A percentile compares a stretch with the other conserved stretches of the same genome.
Conservation (phyloP, 2,113 vertebrate species). For the Casuarius casuarius region DNA sequence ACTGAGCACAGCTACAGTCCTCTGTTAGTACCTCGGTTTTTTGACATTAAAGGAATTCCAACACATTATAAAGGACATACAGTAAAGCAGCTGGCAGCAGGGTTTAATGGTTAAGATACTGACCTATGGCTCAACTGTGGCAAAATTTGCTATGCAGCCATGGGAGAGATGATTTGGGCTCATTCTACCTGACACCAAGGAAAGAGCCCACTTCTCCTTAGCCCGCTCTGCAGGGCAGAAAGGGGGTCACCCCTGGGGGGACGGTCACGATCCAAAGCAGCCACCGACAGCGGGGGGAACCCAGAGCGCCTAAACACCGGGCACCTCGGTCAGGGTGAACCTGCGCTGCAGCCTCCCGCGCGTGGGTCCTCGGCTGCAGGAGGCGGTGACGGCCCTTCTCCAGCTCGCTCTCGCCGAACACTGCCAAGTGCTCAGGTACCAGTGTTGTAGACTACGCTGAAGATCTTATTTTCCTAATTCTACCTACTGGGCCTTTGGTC, state of each 20-base stretch:
- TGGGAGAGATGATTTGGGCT: not conserved
- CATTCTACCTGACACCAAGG: not conserved
- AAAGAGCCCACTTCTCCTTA: not conserved
- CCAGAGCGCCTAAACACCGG: not conserved
- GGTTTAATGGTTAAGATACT: not conserved
- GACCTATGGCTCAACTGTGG: not conserved
- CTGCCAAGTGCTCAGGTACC: not conserved
- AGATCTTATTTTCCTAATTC: not conserved
- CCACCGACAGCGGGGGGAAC: not conserved
- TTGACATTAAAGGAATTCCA: not conserved
- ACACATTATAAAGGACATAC: not conserved
- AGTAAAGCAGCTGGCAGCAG: not conserved
- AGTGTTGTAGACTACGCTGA: not conserved
- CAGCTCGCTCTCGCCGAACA: not conserved
- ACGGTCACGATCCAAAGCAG: not conserved
- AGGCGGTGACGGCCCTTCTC: not conserved
- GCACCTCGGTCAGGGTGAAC: fast-evolving
- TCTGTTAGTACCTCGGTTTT: not conserved
- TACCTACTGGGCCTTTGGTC: not conserved
- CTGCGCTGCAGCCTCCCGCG: not conserved
- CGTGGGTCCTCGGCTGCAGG: not conserved
- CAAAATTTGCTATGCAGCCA: not conserved
- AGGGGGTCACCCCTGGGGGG: not conserved
- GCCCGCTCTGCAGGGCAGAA: not conserved
- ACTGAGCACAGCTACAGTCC: not conserved